Evolutionary conservation across 1,140 invertebrate genomes (phyloP), one percentile per base, ranked within the genome.

Genomic region (Drosophila ironensis): DNA sequence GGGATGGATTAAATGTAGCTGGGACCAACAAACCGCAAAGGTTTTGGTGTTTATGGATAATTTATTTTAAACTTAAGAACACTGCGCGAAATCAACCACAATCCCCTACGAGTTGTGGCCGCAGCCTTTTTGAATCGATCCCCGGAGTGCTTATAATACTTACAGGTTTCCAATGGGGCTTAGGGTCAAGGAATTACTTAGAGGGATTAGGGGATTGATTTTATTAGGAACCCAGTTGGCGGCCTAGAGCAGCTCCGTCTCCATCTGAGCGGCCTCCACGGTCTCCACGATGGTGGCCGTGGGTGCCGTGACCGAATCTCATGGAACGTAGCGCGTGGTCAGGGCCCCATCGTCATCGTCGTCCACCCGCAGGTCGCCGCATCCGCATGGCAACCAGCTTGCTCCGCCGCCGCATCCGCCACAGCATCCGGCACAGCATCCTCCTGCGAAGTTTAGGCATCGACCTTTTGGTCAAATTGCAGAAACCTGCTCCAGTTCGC

Each of bases 391-490:
- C 20, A 66, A 47, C 77, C 78, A 77, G 42, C 38, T 46, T 45
- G 40, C 40, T 24, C 57, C 45, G 8, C 59, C 66, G 47, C 27
- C 19, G 2, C 51, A 24, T 22, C 19, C 54, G 14, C 37, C 33
- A 12, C n/a, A 5, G 30, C 33, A 37, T 37, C 33, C 41, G 17
- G 51, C 44, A 8, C 56, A 60, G 52, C 27, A 12, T 2, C 45
- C 48, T 17, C 30, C 54, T 12, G 25, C 17, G 25, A 60, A 37
- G 22, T 30, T 57, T 14, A 44, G 37, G 16, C 56, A 45, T 47
- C 42, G 22, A 54, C 87, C 67, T 88, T 84, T 89, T 89, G 89
- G 89, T 90, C 89, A 90, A 78, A 90, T 90, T 47, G 89, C 89
- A 82, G 89, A 90, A 7, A 90, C 89, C 75, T 90, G 89, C 42